Evolutionary conservation across 2,113 vertebrate species (phyloP).

Genomic region (Falco punctatus): DNA sequence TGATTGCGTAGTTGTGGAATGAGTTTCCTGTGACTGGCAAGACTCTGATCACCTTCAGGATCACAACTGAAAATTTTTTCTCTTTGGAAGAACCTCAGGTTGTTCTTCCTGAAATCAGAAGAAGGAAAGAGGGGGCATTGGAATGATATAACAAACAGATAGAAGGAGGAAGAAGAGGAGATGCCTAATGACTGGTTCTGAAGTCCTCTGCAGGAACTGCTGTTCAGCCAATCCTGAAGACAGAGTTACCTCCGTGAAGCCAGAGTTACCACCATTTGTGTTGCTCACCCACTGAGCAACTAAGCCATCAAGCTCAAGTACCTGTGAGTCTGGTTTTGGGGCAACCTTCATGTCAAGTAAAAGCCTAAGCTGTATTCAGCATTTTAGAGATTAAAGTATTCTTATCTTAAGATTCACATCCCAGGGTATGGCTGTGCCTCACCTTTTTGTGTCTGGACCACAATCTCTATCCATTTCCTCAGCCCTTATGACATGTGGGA

Average conservation of each 20-base stretch:
- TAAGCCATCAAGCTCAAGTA: not conserved
- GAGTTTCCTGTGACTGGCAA: not conserved
- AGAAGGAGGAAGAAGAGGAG: not conserved
- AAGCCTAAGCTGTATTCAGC: constrained; percentile 12
- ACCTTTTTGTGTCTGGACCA: not conserved
- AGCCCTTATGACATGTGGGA: not conserved
- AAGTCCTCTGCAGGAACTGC: not conserved
- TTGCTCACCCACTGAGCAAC: not conserved
- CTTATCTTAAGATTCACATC: not conserved
- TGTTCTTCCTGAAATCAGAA: not conserved
- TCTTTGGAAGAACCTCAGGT: not conserved
- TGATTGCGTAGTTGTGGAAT: not conserved
- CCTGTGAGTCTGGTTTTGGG: constrained; percentile 16
- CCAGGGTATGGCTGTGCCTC: not conserved
- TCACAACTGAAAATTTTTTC: not conserved
- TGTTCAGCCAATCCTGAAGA: not conserved
- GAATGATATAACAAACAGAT: not conserved
- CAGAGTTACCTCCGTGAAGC: not conserved
- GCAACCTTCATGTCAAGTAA: not conserved
- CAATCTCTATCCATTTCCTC: not conserved
- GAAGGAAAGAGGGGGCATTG: not conserved
- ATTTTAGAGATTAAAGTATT: not conserved
- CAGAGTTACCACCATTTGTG: not conserved
- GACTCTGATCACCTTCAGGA: not conserved
- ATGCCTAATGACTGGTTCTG: not conserved